These are phyloP conservation scores for Orius insidiosus DNA, from an alignment of 1,140 invertebrate species.

Conservation along the genomic window DNA sequence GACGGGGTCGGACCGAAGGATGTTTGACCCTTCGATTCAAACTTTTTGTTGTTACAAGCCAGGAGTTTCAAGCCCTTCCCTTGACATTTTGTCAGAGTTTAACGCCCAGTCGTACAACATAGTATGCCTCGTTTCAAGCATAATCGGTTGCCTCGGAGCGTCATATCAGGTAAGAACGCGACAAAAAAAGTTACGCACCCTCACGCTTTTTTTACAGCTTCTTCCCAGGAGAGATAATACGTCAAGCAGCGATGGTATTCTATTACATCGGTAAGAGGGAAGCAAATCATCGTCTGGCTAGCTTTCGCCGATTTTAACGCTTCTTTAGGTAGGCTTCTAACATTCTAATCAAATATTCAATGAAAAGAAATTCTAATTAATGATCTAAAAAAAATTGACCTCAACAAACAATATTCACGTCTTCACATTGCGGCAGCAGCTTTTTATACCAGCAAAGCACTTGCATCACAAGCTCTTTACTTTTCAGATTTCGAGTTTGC, in stretches of 20 bases:
- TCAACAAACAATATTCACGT: too few species aligned
- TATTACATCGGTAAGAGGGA: conserved; percentile 38
- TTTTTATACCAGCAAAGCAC: too few species aligned
- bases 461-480: too few species aligned
- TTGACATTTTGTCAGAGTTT: conserved; percentile 19
- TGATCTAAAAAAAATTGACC: too few species aligned
- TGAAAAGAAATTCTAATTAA: background rate
- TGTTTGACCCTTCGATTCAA: conserved; percentile 22
- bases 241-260: conserved; percentile 30
- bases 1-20: conserved; percentile 8
- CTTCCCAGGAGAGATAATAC: conserved; percentile 29
- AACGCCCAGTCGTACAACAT: conserved; percentile 29
- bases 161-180: conserved; percentile 45
- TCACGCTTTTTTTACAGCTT: conserved; percentile 26
- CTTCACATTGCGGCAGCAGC: too few species aligned
- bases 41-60: conserved; percentile 20
- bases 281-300: conserved; percentile 56
- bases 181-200: background rate
- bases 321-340: conserved; percentile 46
- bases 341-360: background rate
- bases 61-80: conserved; percentile 7
- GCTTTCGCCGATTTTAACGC: conserved; percentile 59
- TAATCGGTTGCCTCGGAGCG: conserved; percentile 50
- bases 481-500: too few species aligned
- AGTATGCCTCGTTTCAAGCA: conserved; percentile 51